Base-by-base conservation (phyloP, 2,113 vertebrate species). In the Hippopotamus amphibius region DNA sequence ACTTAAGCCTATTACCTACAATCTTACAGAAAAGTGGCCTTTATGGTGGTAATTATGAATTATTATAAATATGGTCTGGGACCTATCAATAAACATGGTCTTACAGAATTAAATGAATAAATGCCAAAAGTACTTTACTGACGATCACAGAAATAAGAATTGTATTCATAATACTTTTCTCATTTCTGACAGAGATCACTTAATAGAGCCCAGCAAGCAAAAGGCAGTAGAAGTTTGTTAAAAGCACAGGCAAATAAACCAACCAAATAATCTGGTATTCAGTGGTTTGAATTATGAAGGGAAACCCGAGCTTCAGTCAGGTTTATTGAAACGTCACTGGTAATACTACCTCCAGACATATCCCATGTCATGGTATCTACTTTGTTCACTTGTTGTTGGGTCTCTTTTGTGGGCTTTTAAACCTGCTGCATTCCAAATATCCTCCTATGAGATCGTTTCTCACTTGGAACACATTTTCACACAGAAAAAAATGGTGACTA, bases 71-170 rank as follows among this genome's bases (percentile, higher is more conserved):
- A 68, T 16, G n/a, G 19, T 63, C 65, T 69, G 71, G 65, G 30
- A 95, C 33, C 68, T 91, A 71, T 88, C 68, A 81, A 90, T 28
- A 74, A 84, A 55, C 17, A 93, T 7, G 24, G 30, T 90, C 74
- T 82, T 81, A 57, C 2, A 77, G 50, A 79, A 90, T 48, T 80
- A 90, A 76, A 63, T 46, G 15, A 46, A 10, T 30, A 92, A 92
- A 15, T 76, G 37, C 66, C 30, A 28, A 81, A 68, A 37, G 37
- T 59, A 50, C 28, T 41, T 77, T 17, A 28, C 17, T 87, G n/a
- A 48, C 41, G 9, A 76, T 33, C n/a, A 80, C 74, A 82, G 41
- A 94, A 85, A 65, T 76, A 79, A 94, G 61, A 93, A 74, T n/a
- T 28, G 0, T 16, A 30, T 68, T 97, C 30, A 66, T 17, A 53